These are phyloP conservation scores for Ephestia elutella DNA, from an alignment of 1,140 invertebrate species.

Conservation along the genomic window DNA sequence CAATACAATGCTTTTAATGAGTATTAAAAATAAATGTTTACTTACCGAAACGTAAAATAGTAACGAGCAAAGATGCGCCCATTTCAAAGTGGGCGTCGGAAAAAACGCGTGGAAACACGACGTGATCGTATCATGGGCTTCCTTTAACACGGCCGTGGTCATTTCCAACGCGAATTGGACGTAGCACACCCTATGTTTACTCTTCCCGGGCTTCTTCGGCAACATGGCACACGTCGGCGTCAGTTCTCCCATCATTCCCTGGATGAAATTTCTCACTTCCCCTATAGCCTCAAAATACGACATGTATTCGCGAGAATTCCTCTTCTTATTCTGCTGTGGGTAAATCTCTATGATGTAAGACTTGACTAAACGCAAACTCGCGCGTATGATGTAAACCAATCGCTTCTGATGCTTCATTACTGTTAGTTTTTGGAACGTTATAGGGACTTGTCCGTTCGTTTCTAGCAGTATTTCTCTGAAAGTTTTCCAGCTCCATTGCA, in stretches of 20 bases:
- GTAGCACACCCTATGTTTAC: conserved; percentile 46
- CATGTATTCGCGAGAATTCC: conserved; percentile 81
- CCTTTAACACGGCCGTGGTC: conserved; percentile 85
- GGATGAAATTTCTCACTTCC: conserved; percentile 87
- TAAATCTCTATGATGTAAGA: conserved; percentile 94
- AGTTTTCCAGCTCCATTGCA: conserved; percentile 88
- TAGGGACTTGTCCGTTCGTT: conserved; percentile 65
- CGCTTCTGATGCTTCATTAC: conserved; percentile 80
- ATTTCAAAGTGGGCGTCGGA: conserved; percentile 93
- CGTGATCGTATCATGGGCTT: conserved; percentile 93
- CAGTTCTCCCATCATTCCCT: conserved; percentile 87
- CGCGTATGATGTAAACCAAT: conserved; percentile 90
- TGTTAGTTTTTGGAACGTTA: conserved; percentile 57
- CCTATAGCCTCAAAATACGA: conserved; percentile 89
- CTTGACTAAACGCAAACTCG: conserved; percentile 85
- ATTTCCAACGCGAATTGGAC: conserved; percentile 72
- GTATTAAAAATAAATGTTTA: not conserved
- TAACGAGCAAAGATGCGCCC: conserved; percentile 92
- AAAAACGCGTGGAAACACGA: conserved; percentile 97
- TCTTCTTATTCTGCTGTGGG: conserved; percentile 79
- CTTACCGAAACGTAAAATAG: conserved; percentile 84
- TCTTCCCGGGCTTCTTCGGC: conserved; percentile 36
- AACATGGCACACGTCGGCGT: conserved; percentile 72
- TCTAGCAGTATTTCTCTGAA: conserved; percentile 81
- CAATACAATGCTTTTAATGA: too few relatives aligned